Percentiles rank a stretch among this genome's conserved stretches.
These are phyloP conservation scores for Shinisaurus crocodilurus DNA, from an alignment of 2,113 vertebrate genomes.

Conservation along the genomic window DNA sequence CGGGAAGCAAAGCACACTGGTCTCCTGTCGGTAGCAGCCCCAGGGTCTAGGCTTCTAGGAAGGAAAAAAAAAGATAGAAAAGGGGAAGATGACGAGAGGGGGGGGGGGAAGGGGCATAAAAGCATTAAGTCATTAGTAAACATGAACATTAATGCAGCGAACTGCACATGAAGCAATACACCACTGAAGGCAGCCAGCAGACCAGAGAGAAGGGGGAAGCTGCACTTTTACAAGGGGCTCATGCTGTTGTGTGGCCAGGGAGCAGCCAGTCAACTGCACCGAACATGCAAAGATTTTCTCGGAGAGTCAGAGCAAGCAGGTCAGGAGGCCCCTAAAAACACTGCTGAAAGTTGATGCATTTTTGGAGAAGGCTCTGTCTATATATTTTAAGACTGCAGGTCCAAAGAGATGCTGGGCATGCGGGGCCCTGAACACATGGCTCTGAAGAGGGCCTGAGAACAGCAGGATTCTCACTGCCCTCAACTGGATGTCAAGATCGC, in stretches of 20 bases:
- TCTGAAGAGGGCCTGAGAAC: neutral
- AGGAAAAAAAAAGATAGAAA: constrained; percentile 74
- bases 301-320: neutral
- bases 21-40: constrained; percentile 75
- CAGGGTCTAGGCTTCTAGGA: constrained; percentile 84
- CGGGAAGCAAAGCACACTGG: constrained; percentile 80
- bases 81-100: constrained; percentile 50
- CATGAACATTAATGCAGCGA: constrained; percentile 71
- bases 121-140: constrained; percentile 84
- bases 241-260: accelerated
- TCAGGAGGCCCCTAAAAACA: accelerated
- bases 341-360: neutral
- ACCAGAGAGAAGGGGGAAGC: neutral
- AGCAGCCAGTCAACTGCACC: neutral
- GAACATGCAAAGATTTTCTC: neutral
- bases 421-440: neutral
- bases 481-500: neutral
- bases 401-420: neutral
- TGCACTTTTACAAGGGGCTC: accelerated
- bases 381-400: neutral
- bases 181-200: constrained; percentile 44
- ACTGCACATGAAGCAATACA: constrained; percentile 60
- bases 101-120: constrained; percentile 71
- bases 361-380: accelerated
- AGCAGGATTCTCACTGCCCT: neutral